phyloP scores from a whole-genome alignment of 2,888 invertebrate genomes.

The Nemapogon koenigi region DNA sequence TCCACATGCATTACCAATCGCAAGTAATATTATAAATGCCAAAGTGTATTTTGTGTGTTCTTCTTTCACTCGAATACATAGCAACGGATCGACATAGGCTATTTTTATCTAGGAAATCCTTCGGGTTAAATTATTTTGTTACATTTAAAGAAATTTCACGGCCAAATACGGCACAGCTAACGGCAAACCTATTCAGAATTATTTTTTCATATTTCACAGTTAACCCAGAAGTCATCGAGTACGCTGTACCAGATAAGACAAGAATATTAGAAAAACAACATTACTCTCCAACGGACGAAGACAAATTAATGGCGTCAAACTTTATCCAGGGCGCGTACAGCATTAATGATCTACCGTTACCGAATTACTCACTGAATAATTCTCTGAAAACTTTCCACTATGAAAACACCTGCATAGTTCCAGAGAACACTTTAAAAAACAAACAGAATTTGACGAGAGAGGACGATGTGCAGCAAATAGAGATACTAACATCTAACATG shows the following conservation, averaged over 20 bases:
- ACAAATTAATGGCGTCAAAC: conserved; percentile 51
- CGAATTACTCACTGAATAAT: conserved; percentile 66
- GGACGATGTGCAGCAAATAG: conserved; percentile 53
- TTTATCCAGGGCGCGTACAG: conserved; percentile 44
- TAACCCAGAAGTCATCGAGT: no score
- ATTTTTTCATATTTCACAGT: no score
- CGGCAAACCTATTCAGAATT: no score
- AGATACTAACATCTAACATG: conserved; percentile 52
- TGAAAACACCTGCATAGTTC: conserved; percentile 54
- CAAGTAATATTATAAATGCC: no score
- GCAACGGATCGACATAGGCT: no score
- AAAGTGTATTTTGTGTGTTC: no score
- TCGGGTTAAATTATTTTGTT: no score
- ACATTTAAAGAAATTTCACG: no score
- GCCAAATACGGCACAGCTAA: no score
- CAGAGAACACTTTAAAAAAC: conserved; percentile 50
- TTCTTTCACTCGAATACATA: no score
- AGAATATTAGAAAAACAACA: conserved; percentile 50
- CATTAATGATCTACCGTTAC: conserved; percentile 58
- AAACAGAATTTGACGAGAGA: conserved; percentile 50
- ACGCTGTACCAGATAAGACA: conserved; percentile 58
- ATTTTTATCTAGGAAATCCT: no score
- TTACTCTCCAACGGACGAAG: conserved; percentile 59
- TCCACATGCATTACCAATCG: no score
- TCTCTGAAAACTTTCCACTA: conserved; percentile 59